Base-by-base conservation (phyloP, 2,888 invertebrate species). In the Ametastegia equiseti region DNA sequence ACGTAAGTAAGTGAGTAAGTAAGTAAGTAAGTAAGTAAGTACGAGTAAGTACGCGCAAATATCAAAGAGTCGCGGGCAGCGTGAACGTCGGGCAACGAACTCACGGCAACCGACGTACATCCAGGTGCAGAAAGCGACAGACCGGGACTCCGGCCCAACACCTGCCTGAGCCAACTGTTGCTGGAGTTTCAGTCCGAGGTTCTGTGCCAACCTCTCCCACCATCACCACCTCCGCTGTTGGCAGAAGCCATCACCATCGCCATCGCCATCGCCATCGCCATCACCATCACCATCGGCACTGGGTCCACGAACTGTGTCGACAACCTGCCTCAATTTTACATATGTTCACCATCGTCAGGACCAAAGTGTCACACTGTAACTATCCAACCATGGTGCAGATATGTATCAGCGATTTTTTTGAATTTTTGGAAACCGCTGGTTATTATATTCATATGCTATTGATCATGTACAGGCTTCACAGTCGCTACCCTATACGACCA, bases 71-170 rank as follows among this genome's bases (percentile, higher is more conserved):
- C 19, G 45, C 45, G 71, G 78, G 19, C 30, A 80, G 45, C 77
- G 81, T 33, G 71, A 75, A 67, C 69, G 54, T 85, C 90, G 90
- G 89, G 88, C 91, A 90, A 91, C 91, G 90, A 91, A 90, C 90
- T 88, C 87, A 87, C 84, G 83, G 60, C 86, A 86, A 85, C 85
- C 86, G 86, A 85, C n/a, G n/a, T n/a, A n/a, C 86, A 85, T 85
- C 86, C 84, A 83, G 86, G 81, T 84, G 81, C 85, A 85, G 86
- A 85, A 85, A 83, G 85, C 85, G 87, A 83, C 83, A 81, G 86
- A 86, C 83, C 87, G 86, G 86, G 87, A 85, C 86, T 84, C 85
- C 60, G 54, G 80, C 82, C 81, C 81, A 80, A 80, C 82, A 82
- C 78, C 84, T 83, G 85, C 71, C 82, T 82, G 69, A 65, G 42